Percentiles rank a stretch among this genome's conserved stretches.
Evolutionary conservation across 2,888 invertebrate genomes (phyloP).

Genomic region (Alitta virens): DNA sequence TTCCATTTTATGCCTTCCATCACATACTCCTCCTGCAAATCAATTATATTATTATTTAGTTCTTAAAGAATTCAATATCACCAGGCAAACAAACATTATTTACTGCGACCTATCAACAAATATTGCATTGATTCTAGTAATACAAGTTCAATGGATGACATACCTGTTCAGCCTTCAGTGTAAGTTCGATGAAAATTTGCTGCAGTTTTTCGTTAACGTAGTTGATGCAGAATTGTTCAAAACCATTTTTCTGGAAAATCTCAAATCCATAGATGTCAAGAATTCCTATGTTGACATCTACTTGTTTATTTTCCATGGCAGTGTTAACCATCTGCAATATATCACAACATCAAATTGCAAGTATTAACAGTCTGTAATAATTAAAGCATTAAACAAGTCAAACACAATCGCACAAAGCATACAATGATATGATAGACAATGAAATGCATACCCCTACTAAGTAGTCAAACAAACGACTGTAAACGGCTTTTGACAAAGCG

Average conservation of each 20-base stretch:
- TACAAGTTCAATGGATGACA: too few species aligned
- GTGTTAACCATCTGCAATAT: constrained; percentile 63
- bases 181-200: constrained; percentile 72
- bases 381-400: too few species aligned
- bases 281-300: constrained; percentile 64
- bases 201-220: constrained; percentile 73
- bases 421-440: too few species aligned
- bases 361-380: too few species aligned
- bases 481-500: constrained; percentile 68
- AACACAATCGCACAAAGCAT: too few species aligned
- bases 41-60: too few species aligned
- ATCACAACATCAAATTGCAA: too few species aligned
- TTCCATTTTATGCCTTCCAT: constrained; percentile 70
- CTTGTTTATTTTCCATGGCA: constrained; percentile 63
- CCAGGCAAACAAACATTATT: too few species aligned
- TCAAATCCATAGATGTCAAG: constrained; percentile 73
- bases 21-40: constrained; percentile 67
- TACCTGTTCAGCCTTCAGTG: constrained; percentile 70
- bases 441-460: constrained; percentile 59
- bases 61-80: too few species aligned
- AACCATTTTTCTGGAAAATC: constrained; percentile 69
- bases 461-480: constrained; percentile 66
- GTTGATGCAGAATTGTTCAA: constrained; percentile 73
- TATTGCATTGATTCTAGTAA: too few species aligned
- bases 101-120: too few species aligned